Evolutionary conservation across 2,113 vertebrate species (phyloP).

Genomic region (Antigone vipio): DNA sequence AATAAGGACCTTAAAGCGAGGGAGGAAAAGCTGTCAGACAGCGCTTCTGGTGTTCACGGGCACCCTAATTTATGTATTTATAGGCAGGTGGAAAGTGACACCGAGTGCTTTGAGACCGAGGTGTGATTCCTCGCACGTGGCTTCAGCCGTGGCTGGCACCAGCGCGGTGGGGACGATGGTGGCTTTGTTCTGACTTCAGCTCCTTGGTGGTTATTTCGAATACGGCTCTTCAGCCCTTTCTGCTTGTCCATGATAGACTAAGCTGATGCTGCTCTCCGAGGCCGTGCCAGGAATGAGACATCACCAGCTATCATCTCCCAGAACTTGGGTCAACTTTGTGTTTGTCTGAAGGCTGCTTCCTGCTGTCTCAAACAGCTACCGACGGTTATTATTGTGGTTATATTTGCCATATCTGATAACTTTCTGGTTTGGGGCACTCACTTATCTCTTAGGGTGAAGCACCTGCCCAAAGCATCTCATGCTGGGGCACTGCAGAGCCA

Average conservation of each 20-base stretch:
- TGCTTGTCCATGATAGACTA: fast-evolving
- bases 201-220: fast-evolving
- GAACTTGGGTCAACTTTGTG: fast-evolving
- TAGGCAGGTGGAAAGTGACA: background rate
- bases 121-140: background rate
- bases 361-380: background rate
- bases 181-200: background rate
- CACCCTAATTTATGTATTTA: background rate
- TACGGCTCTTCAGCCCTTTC: background rate
- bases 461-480: fast-evolving
- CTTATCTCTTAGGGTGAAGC: fast-evolving
- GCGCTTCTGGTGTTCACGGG: background rate
- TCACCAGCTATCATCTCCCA: background rate
- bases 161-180: fast-evolving
- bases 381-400: fast-evolving
- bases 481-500: background rate
- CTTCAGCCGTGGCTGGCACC: background rate
- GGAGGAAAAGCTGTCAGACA: background rate
- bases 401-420: fast-evolving
- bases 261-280: background rate
- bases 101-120: fast-evolving
- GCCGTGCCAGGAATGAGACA: fast-evolving
- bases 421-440: background rate
- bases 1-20: background rate
- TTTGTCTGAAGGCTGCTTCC: fast-evolving